Evolutionary conservation across 1,140 invertebrate genomes (phyloP).

Genomic region (Propsilocerus akamusi): DNA sequence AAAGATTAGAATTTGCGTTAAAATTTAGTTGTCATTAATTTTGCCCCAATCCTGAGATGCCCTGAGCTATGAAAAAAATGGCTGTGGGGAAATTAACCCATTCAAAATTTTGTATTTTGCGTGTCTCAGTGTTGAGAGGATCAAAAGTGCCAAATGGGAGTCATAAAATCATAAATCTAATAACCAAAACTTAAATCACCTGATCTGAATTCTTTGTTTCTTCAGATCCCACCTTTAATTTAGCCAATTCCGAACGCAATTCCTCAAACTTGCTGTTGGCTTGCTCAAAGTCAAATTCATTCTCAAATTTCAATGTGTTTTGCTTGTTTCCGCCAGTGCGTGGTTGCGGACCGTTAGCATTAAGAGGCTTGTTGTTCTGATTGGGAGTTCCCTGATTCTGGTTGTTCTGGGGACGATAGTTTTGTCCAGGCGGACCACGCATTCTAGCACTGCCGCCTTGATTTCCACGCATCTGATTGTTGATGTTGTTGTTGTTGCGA

Average conservation of each 20-base stretch:
- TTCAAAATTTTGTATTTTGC: too few relatives aligned
- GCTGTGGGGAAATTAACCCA: too few relatives aligned
- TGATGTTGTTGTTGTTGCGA: constrained; percentile 21
- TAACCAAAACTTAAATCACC: constrained; percentile 12
- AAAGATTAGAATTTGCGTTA: not conserved
- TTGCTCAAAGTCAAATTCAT: constrained; percentile 94
- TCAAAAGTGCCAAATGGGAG: not conserved
- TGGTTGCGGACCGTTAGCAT: constrained; percentile 15
- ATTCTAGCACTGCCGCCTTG: constrained; percentile 19
- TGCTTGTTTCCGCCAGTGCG: constrained; percentile 28
- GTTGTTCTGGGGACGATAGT: constrained; percentile 13
- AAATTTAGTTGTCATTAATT: too few relatives aligned
- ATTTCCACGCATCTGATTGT: constrained; percentile 6
- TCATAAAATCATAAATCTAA: constrained; percentile 6
- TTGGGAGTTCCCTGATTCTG: constrained; percentile 18
- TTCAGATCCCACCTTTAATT: constrained; percentile 56
- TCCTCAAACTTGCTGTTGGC: constrained; percentile 94
- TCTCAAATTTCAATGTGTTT: constrained; percentile 79
- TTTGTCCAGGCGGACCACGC: constrained; percentile 11
- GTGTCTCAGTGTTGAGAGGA: too few relatives aligned
- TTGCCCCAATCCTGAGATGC: too few relatives aligned
- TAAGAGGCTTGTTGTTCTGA: constrained; percentile 24
- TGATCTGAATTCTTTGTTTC: constrained; percentile 35
- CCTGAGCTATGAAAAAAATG: too few relatives aligned
- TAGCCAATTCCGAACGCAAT: constrained; percentile 64